A percentile compares a stretch with the other conserved stretches of the same genome.
Conservation (phyloP, 2,113 vertebrate species). For the Uria lomvia region DNA sequence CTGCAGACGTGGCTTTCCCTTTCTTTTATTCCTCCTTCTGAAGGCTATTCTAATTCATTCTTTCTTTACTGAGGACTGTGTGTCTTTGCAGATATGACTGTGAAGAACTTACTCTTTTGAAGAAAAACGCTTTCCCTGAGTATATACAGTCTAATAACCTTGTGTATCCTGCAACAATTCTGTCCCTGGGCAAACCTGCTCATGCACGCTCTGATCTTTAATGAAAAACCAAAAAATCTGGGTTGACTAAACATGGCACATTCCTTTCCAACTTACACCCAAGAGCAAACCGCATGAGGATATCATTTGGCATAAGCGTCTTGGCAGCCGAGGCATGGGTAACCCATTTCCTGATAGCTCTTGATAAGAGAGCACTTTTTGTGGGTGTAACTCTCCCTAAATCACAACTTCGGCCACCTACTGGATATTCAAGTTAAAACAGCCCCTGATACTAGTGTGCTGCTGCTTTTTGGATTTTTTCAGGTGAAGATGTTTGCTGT, state of each 20-base stretch:
- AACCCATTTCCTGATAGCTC: background rate
- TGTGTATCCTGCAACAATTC: background rate
- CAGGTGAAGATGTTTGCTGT: background rate
- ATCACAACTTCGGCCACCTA: background rate
- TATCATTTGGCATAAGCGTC: background rate
- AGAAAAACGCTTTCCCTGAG: background rate
- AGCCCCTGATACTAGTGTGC: background rate
- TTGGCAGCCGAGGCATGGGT: background rate
- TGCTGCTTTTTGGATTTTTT: background rate
- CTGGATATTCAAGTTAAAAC: background rate
- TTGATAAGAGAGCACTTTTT: background rate
- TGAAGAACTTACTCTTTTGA: background rate
- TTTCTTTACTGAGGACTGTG: background rate
- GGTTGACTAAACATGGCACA: background rate
- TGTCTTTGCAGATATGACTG: background rate
- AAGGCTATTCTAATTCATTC: background rate
- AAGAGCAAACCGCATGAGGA: background rate
- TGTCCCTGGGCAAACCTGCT: background rate
- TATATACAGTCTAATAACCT: background rate
- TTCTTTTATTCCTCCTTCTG: background rate
- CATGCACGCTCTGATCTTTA: background rate
- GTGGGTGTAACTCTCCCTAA: background rate
- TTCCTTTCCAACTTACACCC: background rate
- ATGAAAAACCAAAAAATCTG: background rate
- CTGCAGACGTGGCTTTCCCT: fast-evolving